phyloP scores from a whole-genome alignment of 2,797 vertebrate genomes.

The Scolopax bukidnonensis region DNA sequence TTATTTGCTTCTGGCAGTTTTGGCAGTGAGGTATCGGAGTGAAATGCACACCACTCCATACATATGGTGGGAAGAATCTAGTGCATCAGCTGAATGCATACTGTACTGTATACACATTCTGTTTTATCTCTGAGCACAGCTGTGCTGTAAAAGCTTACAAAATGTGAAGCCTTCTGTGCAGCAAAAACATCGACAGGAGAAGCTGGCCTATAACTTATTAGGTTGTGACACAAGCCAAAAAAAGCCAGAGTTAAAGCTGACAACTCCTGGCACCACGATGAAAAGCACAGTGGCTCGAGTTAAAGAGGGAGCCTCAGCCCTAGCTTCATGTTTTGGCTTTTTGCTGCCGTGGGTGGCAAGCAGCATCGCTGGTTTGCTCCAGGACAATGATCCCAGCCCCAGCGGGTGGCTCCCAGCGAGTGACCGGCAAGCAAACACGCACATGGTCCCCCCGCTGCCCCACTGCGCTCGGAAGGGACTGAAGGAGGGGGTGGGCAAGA shows the following conservation, averaged over 20 bases:
- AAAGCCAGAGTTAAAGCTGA: conserved; percentile 69
- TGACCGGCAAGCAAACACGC: neutral
- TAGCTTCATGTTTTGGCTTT: neutral
- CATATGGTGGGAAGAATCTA: conserved; percentile 80
- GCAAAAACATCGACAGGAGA: conserved; percentile 78
- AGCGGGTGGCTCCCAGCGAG: neutral
- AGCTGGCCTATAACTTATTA: conserved; percentile 74
- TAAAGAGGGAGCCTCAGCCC: neutral
- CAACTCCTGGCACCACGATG: conserved; percentile 42
- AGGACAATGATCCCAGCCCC: neutral
- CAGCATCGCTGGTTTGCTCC: neutral
- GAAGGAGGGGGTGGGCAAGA: neutral
- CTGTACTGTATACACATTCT: conserved; percentile 82
- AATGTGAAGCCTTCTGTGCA: conserved; percentile 82
- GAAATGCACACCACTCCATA: conserved; percentile 78
- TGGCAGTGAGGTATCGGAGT: conserved; percentile 74
- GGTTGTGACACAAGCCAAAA: conserved; percentile 72
- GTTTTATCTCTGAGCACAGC: conserved; percentile 81
- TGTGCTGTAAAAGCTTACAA: conserved; percentile 82
- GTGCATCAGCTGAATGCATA: conserved; percentile 77
- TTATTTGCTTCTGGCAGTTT: conserved; percentile 77
- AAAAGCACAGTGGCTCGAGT: conserved; percentile 42
- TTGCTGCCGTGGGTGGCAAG: neutral
- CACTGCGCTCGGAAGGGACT: neutral
- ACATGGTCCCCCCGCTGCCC: neutral